A percentile compares a stretch with the other conserved stretches of the same genome.
Evolutionary conservation across 2,888 invertebrate genomes (phyloP).

Genomic region (Lottia gigantea): DNA sequence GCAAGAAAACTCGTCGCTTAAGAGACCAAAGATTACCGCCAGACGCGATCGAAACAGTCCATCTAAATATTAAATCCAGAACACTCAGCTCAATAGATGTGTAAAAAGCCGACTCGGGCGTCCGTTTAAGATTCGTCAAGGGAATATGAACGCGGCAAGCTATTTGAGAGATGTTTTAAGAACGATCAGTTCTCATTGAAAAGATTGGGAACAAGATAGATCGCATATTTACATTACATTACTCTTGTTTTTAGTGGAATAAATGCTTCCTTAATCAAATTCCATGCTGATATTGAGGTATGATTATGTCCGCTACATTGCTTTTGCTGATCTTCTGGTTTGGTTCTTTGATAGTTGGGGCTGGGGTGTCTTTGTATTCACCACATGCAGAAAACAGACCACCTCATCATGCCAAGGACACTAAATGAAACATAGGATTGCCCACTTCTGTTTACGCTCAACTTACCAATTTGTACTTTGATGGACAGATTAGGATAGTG

Average conservation of each 20-base stretch:
- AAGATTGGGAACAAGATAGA: neutral
- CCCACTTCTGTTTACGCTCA: too few relatives aligned
- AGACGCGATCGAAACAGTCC: neutral
- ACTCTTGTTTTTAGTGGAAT: neutral
- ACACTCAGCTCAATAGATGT: neutral
- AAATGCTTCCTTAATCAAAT: too few relatives aligned
- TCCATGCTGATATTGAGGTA: too few relatives aligned
- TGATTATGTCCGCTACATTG: too few relatives aligned
- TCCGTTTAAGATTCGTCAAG: neutral
- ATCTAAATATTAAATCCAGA: slow-evolving; percentile 3
- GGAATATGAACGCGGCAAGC: neutral
- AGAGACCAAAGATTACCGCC: neutral
- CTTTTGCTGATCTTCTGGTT: too few relatives aligned
- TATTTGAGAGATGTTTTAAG: neutral
- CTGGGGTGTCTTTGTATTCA: too few relatives aligned
- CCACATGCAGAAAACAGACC: too few relatives aligned
- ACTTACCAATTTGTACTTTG: too few relatives aligned
- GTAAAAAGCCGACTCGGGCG: neutral
- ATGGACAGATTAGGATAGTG: too few relatives aligned
- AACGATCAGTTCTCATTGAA: neutral
- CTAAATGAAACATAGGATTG: too few relatives aligned
- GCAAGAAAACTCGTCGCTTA: slow-evolving; percentile 6
- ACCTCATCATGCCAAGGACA: too few relatives aligned
- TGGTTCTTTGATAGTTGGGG: too few relatives aligned
- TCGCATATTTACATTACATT: slow-evolving; percentile 7